phyloP scores from a whole-genome alignment of 2,113 vertebrate species.

The Tapirus terrestris region DNA sequence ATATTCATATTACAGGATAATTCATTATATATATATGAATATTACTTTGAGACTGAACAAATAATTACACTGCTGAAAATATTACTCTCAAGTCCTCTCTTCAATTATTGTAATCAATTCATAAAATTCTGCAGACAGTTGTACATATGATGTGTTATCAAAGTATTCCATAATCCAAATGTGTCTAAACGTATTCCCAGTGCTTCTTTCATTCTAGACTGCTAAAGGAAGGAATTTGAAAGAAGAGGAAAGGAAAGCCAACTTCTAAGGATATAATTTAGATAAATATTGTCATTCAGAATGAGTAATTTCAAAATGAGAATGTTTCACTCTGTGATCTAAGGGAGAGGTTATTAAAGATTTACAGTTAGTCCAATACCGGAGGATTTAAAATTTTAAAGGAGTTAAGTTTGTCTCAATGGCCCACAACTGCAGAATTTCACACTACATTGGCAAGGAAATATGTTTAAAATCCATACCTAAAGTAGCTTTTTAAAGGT shows the following conservation, averaged over 20 bases:
- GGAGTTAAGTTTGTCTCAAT: background rate
- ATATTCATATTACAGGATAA: conserved; percentile 47
- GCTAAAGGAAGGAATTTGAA: background rate
- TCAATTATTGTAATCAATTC: conserved; percentile 4
- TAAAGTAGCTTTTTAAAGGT: background rate
- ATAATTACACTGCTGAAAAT: conserved; percentile 52
- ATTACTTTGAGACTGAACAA: conserved; percentile 44
- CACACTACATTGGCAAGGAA: background rate
- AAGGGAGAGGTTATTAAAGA: conserved; percentile 11
- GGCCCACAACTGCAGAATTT: background rate
- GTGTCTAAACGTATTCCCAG: background rate
- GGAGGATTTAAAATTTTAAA: conserved; percentile 32
- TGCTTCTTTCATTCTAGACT: conserved; percentile 29
- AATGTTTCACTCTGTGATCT: background rate
- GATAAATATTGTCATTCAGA: conserved; percentile 32
- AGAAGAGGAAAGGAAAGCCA: background rate
- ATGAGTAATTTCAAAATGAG: conserved; percentile 12
- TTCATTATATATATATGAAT: conserved; percentile 41
- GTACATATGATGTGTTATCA: background rate
- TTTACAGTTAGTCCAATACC: background rate
- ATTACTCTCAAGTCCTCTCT: conserved; percentile 31
- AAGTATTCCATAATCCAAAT: background rate
- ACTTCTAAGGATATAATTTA: conserved; percentile 10
- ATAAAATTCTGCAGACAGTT: conserved; percentile 41
- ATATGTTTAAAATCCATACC: background rate